Base-by-base conservation (phyloP, 2,797 vertebrate species). In the Acomys russatus region DNA sequence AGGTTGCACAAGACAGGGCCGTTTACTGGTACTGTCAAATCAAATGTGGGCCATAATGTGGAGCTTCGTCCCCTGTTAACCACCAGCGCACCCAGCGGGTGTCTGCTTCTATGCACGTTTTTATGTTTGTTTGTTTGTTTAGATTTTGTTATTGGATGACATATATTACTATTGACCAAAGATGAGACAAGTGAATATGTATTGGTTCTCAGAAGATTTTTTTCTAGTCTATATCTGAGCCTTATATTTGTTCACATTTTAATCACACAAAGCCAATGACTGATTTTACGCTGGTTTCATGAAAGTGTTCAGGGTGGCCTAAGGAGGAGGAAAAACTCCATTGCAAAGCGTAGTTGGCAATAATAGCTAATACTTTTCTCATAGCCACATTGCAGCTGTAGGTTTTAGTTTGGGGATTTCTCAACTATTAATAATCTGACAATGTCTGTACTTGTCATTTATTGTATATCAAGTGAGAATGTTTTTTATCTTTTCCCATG, bases 231-330 rank as follows among this genome's bases (percentile, higher is more conserved):
- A 66, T 66, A 93, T 30, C n/a, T 20, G 59, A 64, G 54, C 30
- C 59, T 95, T 82, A 54, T 23, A 30, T 79, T 87, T 30, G n/a
- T 49, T 92, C 92, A 82, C 38, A 68, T 66, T 84, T 83, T 93
- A 97, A 92, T 97, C 94, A 96, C 1, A 97, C 92, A 95, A 64
- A 61, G 23, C 78, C 78, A 30, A 68, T 73, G 88, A 96, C 59
- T 91, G 89, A 49, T 59, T 59, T 59, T 17, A 59, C 17, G 56
- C n/a, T 92, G 28, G 92, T 85, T 94, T 78, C 96, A 91, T 85
- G 73, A 85, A 94, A 93, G 87, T 91, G 70, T 87, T 54, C 84
- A 71, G 73, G 61, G 76, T 12, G n/a, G 25, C 51, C 49, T 54
- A 28, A 22, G 38, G 79, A 94, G 78, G 96, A 73, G 73, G 30